These are phyloP conservation scores for Lordiphosa andalusiaca DNA, from an alignment of 2,888 invertebrate genomes.

Conservation along the genomic window DNA sequence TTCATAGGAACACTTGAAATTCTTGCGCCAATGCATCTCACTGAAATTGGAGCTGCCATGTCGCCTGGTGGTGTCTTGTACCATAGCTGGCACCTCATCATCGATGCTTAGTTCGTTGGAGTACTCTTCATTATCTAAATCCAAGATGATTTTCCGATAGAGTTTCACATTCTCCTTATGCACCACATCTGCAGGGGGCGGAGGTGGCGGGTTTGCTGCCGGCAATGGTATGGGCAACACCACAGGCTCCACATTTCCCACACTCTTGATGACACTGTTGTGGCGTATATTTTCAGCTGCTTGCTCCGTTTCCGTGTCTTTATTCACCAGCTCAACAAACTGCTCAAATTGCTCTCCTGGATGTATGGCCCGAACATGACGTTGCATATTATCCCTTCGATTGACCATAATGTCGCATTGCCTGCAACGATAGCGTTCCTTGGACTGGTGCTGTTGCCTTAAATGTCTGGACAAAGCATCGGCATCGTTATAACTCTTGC, in stretches of 20 bases:
- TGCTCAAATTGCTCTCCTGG: slow-evolving; percentile 79
- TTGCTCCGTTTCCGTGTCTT: slow-evolving; percentile 23
- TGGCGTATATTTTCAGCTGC: slow-evolving; percentile 42
- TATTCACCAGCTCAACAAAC: slow-evolving; percentile 47
- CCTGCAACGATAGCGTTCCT: slow-evolving; percentile 84
- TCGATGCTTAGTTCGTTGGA: slow-evolving; percentile 56
- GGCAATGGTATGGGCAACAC: slow-evolving; percentile 18
- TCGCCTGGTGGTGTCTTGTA: slow-evolving; percentile 6
- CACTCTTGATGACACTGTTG: slow-evolving; percentile 77
- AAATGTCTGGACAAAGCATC: slow-evolving; percentile 87
- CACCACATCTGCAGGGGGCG: slow-evolving; percentile 25
- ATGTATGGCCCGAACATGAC: slow-evolving; percentile 89
- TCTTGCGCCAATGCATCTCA: slow-evolving; percentile 82
- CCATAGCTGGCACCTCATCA: slow-evolving; percentile 14
- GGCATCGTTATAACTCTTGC: slow-evolving; percentile 85
- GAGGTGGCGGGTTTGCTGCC: slow-evolving; percentile 4
- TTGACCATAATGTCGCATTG: slow-evolving; percentile 87
- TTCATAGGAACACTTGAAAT: slow-evolving; percentile 69
- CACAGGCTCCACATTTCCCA: slow-evolving; percentile 78
- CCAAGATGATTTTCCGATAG: slow-evolving; percentile 54
- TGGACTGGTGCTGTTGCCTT: slow-evolving; percentile 70
- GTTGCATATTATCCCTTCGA: slow-evolving; percentile 88
- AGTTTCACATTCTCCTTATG: slow-evolving; percentile 60
- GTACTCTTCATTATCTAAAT: slow-evolving; percentile 63
- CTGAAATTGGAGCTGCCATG: slow-evolving; percentile 67